Evolutionary conservation across 2,888 invertebrate genomes (phyloP).

Genomic region (Cephus rjabovi): DNA sequence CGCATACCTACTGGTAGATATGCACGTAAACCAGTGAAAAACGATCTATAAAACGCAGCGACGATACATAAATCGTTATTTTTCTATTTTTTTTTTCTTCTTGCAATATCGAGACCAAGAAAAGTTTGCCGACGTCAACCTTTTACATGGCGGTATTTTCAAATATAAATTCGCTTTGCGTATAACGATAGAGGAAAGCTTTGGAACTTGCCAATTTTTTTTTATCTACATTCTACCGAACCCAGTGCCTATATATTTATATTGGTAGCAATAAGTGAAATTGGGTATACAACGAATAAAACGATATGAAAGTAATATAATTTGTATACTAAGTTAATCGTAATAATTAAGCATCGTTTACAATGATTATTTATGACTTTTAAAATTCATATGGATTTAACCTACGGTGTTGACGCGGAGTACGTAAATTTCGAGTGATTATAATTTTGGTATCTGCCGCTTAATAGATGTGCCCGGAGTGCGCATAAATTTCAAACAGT

Average conservation of each 20-base stretch:
- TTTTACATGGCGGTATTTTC: not conserved
- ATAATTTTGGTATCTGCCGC: not conserved
- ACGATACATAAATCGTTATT: conserved; percentile 10
- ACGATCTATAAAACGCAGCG: conserved; percentile 24
- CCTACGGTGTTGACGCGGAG: not conserved
- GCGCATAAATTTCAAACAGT: not conserved
- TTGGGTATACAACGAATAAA: not conserved
- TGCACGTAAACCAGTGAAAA: conserved; percentile 28
- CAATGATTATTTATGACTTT: not conserved
- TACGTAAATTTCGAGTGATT: not conserved
- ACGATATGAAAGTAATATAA: not conserved
- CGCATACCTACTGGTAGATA: conserved; percentile 14
- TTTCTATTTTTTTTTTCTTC: not conserved
- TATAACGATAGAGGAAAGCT: not conserved
- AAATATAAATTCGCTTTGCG: conserved; percentile 9
- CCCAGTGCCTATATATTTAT: not conserved
- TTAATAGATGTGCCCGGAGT: not conserved
- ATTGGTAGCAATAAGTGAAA: not conserved
- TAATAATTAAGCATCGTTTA: no score
- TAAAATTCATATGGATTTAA: not conserved
- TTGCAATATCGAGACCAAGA: not conserved
- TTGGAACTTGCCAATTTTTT: not conserved
- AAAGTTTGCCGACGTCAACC: not conserved
- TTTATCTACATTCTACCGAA: not conserved
- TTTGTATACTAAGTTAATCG: no score